phyloP scores from a whole-genome alignment of 2,888 invertebrate genomes.

The Drosophila pegasa region DNA sequence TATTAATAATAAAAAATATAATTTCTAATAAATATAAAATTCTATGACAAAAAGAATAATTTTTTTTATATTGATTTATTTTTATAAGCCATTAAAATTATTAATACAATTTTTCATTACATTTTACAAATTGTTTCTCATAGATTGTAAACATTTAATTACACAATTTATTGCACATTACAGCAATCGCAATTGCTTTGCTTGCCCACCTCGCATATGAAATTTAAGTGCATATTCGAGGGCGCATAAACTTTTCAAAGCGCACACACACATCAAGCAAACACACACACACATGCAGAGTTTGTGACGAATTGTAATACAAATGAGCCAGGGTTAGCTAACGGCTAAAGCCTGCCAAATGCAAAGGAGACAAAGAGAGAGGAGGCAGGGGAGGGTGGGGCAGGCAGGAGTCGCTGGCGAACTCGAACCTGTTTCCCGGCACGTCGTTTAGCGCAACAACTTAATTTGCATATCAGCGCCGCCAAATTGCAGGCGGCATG shows the following conservation, averaged over 20 bases:
- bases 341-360: slow-evolving; percentile 16
- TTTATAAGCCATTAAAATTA: no score
- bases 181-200: not conserved
- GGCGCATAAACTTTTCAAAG: slow-evolving; percentile 58
- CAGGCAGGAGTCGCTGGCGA: not conserved
- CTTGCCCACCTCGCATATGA: slow-evolving; percentile 50
- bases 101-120: no score
- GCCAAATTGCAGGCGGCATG: slow-evolving; percentile 84
- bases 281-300: slow-evolving; percentile 16
- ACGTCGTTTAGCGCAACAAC: slow-evolving; percentile 84
- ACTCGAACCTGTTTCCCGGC: slow-evolving; percentile 66
- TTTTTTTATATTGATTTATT: no score
- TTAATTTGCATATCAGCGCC: slow-evolving; percentile 83
- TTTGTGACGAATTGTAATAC: slow-evolving; percentile 78
- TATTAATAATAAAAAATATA: no score
- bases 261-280: slow-evolving; percentile 16
- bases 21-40: no score
- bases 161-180: not conserved
- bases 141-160: no score
- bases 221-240: slow-evolving; percentile 58
- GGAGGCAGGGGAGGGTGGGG: no score
- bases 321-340: slow-evolving; percentile 62
- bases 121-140: no score
- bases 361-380: not conserved
- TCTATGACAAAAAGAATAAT: no score